Percentiles rank a stretch among this genome's conserved stretches.
Evolutionary conservation across 2,113 vertebrate genomes (phyloP).

Genomic region (Mormyrus iriodes): DNA sequence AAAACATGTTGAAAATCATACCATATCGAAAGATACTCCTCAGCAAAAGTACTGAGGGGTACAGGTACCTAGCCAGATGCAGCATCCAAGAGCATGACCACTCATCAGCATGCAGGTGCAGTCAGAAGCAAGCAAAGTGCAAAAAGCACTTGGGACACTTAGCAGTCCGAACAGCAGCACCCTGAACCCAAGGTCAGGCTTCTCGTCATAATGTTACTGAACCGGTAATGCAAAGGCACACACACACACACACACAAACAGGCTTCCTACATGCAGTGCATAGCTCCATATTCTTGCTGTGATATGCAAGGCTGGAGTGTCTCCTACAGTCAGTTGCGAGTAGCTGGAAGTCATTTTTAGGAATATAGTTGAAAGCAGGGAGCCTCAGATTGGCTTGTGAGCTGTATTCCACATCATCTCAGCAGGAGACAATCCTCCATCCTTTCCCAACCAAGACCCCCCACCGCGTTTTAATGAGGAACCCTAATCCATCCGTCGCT

Average conservation of each 20-base stretch:
- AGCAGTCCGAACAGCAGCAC: not conserved
- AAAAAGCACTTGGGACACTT: not conserved
- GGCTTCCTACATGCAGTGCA: not conserved
- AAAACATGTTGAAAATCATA: not conserved
- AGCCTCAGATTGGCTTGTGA: not conserved
- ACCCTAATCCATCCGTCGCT: not conserved
- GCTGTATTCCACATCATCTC: not conserved
- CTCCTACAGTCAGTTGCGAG: not conserved
- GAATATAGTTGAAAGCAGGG: not conserved
- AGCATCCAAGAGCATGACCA: not conserved
- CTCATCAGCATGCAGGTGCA: not conserved
- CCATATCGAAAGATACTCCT: not conserved
- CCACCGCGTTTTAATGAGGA: not conserved
- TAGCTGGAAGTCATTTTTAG: not conserved
- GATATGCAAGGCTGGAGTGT: not conserved
- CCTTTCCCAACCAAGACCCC: not conserved
- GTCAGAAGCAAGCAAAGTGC: not conserved
- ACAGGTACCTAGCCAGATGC: not conserved
- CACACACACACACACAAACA: conserved; percentile 1
- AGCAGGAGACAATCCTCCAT: not conserved
- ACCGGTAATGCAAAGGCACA: not conserved
- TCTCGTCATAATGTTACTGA: not conserved
- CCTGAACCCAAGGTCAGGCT: not conserved
- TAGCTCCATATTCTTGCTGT: not conserved
- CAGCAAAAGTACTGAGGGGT: not conserved